These are phyloP conservation scores for Pygoscelis adeliae DNA, from an alignment of 2,113 vertebrate species.

Conservation along the genomic window DNA sequence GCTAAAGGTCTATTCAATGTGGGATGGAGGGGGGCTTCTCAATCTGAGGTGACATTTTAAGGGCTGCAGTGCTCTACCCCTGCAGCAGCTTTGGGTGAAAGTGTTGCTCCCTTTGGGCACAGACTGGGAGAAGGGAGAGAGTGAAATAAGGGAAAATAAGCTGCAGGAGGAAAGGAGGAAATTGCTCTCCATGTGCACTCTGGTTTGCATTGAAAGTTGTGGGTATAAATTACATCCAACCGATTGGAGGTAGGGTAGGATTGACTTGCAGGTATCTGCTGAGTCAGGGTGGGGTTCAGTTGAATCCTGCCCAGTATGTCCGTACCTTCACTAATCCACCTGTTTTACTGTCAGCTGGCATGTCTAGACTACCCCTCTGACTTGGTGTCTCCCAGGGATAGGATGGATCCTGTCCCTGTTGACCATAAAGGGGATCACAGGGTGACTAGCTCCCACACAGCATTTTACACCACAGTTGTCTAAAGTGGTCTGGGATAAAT, in stretches of 20 bases:
- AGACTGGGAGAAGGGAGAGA: neutral
- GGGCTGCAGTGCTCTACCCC: neutral
- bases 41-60: neutral
- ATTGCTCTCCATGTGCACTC: neutral
- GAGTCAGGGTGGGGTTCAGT: neutral
- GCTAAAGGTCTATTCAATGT: neutral
- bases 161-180: neutral
- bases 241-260: neutral
- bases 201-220: neutral
- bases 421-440: neutral
- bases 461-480: neutral
- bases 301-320: neutral
- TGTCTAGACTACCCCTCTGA: neutral
- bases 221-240: neutral
- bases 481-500: neutral
- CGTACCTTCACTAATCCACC: neutral
- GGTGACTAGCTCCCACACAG: neutral
- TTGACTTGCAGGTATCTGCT: neutral
- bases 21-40: neutral
- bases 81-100: neutral
- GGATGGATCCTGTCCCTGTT: neutral
- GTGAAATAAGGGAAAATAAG: neutral
- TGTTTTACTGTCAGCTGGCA: neutral
- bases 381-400: neutral
- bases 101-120: neutral